Evolutionary conservation across 1,140 invertebrate species (phyloP).

Genomic region (Drosophila tani): DNA sequence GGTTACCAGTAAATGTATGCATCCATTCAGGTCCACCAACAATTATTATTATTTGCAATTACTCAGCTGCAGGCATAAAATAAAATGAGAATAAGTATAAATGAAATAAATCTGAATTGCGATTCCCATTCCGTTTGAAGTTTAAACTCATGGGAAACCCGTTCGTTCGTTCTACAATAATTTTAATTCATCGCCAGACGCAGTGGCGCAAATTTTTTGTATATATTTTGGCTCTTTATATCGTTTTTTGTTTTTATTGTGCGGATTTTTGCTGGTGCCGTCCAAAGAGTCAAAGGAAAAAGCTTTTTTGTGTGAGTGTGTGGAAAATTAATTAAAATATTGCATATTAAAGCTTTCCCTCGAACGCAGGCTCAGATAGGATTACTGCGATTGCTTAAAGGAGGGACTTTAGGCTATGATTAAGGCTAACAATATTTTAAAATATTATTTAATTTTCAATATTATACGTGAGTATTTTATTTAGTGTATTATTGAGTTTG

Average conservation of each 20-base stretch:
- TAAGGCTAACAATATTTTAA: slow-evolving; percentile 3
- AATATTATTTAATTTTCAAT: not conserved
- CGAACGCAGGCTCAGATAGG: not conserved
- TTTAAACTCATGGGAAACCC: slow-evolving; percentile 28
- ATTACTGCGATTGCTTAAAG: slow-evolving; percentile 16
- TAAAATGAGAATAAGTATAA: slow-evolving; percentile 19
- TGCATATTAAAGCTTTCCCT: slow-evolving; percentile 49
- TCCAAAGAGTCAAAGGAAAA: slow-evolving; percentile 19
- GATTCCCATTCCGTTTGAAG: slow-evolving; percentile 21
- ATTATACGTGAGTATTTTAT: no score
- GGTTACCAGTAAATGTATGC: slow-evolving; percentile 1
- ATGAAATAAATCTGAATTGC: slow-evolving; percentile 34
- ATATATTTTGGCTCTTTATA: slow-evolving; percentile 5
- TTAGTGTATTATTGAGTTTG: not conserved
- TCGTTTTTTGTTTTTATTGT: slow-evolving; percentile 31
- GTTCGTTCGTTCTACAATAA: slow-evolving; percentile 36
- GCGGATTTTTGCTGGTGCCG: slow-evolving; percentile 18
- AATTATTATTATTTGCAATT: slow-evolving; percentile 29
- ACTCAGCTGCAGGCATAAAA: slow-evolving; percentile 26
- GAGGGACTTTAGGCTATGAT: slow-evolving; percentile 6
- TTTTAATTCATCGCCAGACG: slow-evolving; percentile 65
- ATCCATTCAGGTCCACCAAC: not conserved
- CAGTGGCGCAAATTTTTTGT: slow-evolving; percentile 25
- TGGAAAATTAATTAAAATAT: slow-evolving; percentile 75
- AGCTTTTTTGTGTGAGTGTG: slow-evolving; percentile 26